phyloP scores from a whole-genome alignment of 2,888 invertebrate species.

The Chymomyza caudatula region DNA sequence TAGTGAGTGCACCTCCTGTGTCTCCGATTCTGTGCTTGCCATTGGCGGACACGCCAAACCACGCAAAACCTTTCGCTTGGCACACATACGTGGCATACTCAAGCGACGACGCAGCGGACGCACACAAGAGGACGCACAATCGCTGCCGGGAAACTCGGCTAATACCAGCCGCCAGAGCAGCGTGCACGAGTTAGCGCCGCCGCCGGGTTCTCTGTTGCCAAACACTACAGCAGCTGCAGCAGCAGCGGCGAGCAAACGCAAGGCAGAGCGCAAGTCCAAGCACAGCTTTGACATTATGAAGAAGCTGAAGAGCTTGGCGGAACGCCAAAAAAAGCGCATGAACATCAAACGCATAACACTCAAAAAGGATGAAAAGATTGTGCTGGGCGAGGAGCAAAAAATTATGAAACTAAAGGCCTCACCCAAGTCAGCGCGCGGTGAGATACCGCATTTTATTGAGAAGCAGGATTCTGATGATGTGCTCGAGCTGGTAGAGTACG shows the following conservation, averaged over 20 bases:
- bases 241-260: slow-evolving; percentile 37
- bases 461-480: slow-evolving; percentile 78
- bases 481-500: slow-evolving; percentile 76
- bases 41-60: slow-evolving; percentile 70
- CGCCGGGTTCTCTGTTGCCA: slow-evolving; percentile 57
- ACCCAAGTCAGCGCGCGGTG: slow-evolving; percentile 81
- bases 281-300: slow-evolving; percentile 82
- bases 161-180: slow-evolving; percentile 69
- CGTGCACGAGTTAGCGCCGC: slow-evolving; percentile 63
- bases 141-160: slow-evolving; percentile 74
- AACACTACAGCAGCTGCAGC: slow-evolving; percentile 11
- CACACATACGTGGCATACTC: slow-evolving; percentile 79
- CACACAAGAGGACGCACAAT: slow-evolving; percentile 72
- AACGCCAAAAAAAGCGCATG: slow-evolving; percentile 81
- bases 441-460: slow-evolving; percentile 78
- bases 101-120: slow-evolving; percentile 78
- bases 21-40: slow-evolving; percentile 76
- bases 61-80: slow-evolving; percentile 68
- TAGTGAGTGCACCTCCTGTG: slow-evolving; percentile 76
- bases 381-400: slow-evolving; percentile 79
- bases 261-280: slow-evolving; percentile 46
- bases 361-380: slow-evolving; percentile 79
- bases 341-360: slow-evolving; percentile 75
- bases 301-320: slow-evolving; percentile 83
- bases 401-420: slow-evolving; percentile 82